phyloP scores from a whole-genome alignment of 35 echinoderm and acorn worm genomes.

The Diadema setosum region DNA sequence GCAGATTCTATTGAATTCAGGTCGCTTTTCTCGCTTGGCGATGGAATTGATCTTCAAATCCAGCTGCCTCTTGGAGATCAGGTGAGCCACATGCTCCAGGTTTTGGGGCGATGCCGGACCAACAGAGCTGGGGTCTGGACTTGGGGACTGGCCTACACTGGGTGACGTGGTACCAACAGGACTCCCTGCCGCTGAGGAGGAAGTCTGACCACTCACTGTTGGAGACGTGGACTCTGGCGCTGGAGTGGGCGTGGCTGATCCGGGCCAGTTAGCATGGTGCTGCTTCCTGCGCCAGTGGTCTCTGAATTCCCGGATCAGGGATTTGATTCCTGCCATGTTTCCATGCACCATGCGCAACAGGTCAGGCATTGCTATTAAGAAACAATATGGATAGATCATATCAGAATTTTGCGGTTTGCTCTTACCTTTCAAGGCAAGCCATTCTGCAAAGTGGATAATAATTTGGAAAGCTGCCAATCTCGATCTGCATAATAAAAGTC shows the following conservation, averaged over 20 bases:
- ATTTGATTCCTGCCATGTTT: slow-evolving; percentile 84
- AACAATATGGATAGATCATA: too few relatives aligned
- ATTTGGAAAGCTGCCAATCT: too few relatives aligned
- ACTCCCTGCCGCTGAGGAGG: background rate
- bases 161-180: background rate
- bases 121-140: background rate
- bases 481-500: too few relatives aligned
- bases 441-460: too few relatives aligned
- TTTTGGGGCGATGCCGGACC: background rate
- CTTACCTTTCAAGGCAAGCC: too few relatives aligned
- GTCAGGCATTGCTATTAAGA: slow-evolving; percentile 95
- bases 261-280: background rate
- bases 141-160: background rate
- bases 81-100: background rate
- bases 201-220: background rate
- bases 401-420: too few relatives aligned
- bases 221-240: background rate
- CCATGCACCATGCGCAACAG: slow-evolving; percentile 85
- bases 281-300: slow-evolving; percentile 82
- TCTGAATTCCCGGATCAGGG: slow-evolving; percentile 74
- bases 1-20: slow-evolving; percentile 52
- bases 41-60: slow-evolving; percentile 79
- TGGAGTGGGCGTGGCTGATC: too few relatives aligned
- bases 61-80: slow-evolving; percentile 87
- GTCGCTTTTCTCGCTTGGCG: slow-evolving; percentile 72